Conservation (phyloP, 64 coral and sea anemone genomes). For the Platygyra sinensis region DNA sequence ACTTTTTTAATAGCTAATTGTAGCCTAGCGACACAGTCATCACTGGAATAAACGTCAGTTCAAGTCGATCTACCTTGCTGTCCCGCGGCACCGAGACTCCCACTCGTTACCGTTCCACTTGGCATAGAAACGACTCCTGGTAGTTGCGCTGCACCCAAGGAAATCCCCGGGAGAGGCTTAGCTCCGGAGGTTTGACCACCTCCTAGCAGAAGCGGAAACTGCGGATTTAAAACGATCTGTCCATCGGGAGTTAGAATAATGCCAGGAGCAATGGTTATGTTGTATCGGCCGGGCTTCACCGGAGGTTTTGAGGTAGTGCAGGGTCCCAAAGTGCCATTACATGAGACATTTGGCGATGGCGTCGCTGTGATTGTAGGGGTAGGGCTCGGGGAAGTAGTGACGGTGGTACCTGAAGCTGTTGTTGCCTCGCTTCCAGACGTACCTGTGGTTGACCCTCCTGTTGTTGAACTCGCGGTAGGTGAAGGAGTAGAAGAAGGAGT, state of each 20-base stretch:
- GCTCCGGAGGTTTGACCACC: neutral
- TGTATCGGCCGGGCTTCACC: slow-evolving; percentile 2
- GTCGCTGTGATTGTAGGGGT: neutral
- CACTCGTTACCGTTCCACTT: neutral
- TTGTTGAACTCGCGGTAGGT: neutral
- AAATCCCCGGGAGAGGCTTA: neutral
- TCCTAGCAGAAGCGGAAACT: neutral
- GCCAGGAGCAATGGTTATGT: neutral
- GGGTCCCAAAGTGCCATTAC: neutral
- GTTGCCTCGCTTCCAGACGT: neutral
- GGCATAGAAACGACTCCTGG: neutral
- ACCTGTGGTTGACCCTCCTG: neutral
- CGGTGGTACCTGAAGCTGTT: neutral
- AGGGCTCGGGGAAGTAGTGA: neutral
- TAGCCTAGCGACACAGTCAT: too few species aligned
- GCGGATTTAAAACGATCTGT: neutral
- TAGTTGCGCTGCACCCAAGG: neutral
- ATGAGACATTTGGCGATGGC: neutral
- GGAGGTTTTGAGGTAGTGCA: neutral
- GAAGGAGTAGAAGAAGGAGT: neutral
- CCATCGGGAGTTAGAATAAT: neutral
- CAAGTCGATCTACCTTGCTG: too few species aligned
- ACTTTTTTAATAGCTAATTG: too few species aligned
- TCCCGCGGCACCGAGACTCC: too few species aligned
- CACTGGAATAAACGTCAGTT: too few species aligned